A percentile compares a stretch with the other conserved stretches of the same genome.
Evolutionary conservation across 2,888 invertebrate genomes (phyloP).

Genomic region (Dendrolimus houi): DNA sequence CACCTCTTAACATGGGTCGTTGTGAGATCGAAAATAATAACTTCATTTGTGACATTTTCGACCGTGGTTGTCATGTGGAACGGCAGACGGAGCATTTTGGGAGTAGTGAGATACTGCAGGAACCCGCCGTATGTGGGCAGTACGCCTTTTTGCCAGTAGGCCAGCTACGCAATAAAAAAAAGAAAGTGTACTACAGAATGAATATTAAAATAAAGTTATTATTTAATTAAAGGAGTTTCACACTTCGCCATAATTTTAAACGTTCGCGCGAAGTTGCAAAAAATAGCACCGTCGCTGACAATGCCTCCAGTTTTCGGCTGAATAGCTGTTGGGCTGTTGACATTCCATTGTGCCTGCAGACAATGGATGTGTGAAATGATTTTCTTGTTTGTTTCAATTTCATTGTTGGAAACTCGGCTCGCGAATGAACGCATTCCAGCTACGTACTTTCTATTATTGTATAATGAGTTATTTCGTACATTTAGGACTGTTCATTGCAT

Average conservation of each 20-base stretch:
- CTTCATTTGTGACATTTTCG: too few species aligned
- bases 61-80: too few species aligned
- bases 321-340: conserved; percentile 24
- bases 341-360: conserved; percentile 28
- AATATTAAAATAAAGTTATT: neutral
- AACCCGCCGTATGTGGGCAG: too few species aligned
- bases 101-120: too few species aligned
- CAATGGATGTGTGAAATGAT: conserved; percentile 26
- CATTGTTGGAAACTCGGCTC: neutral
- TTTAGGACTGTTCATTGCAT: neutral
- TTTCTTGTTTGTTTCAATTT: conserved; percentile 4
- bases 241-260: conserved; percentile 1
- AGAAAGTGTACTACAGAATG: too few species aligned
- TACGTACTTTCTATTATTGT: neutral
- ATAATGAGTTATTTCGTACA: neutral
- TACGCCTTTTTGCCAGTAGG: too few species aligned
- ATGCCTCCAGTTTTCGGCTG: conserved; percentile 24
- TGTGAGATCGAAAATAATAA: too few species aligned
- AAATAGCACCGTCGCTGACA: conserved; percentile 18
- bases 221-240: neutral
- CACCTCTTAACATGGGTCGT: too few species aligned
- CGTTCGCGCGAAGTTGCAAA: neutral
- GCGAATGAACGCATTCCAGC: neutral
- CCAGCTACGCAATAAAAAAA: too few species aligned
- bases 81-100: too few species aligned